Evolutionary conservation across 2,797 vertebrate genomes (phyloP), one percentile per base, ranked within the genome.

Genomic region (Sebastolobus altivelis): DNA sequence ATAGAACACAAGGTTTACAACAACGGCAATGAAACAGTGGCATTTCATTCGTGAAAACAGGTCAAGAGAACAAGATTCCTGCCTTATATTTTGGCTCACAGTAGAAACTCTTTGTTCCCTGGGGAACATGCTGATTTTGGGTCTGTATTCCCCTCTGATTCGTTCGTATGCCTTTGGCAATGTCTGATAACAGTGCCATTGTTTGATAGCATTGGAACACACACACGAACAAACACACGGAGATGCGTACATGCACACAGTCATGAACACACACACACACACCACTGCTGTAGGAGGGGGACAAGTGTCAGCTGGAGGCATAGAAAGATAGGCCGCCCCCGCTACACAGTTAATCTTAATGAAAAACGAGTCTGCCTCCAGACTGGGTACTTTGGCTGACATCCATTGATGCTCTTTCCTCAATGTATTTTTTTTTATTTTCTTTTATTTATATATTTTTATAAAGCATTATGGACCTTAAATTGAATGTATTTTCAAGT

Each of bases 311-410:
- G 92, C 91, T 91, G 89, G 93, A 94, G 91, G 93, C 92, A 87
- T 11, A 81, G 92, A 92, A 77, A 93, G 91, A 94, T 92, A 92
- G 91, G 89, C 86, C 88, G 81, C 92, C 91, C 81, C 88, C 77
- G 81, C 89, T 87, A 89, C 89, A 88, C 89, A 89, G 89, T 94
- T 94, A 92, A 95, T 95, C 94, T 94, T 92, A 93, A 95, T 94
- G 90, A 93, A 94, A 94, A 94, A 94, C 76, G 85, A 93, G 84
- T 89, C 81, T 91, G 90, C 91, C 90, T 94, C 77, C 85, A 91
- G 84, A 91, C 85, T 60, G 81, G 87, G 77, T 89, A 83, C 86
- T 92, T 91, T 92, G 90, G 90, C 91, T 89, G 90, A 90, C 84
- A 91, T 92, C 92, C 92, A 94, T 82, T 90, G 81, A 90, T 88